These are phyloP conservation scores for Pachypeltis micranthus DNA, from an alignment of 1,140 invertebrate genomes.

Conservation along the genomic window DNA sequence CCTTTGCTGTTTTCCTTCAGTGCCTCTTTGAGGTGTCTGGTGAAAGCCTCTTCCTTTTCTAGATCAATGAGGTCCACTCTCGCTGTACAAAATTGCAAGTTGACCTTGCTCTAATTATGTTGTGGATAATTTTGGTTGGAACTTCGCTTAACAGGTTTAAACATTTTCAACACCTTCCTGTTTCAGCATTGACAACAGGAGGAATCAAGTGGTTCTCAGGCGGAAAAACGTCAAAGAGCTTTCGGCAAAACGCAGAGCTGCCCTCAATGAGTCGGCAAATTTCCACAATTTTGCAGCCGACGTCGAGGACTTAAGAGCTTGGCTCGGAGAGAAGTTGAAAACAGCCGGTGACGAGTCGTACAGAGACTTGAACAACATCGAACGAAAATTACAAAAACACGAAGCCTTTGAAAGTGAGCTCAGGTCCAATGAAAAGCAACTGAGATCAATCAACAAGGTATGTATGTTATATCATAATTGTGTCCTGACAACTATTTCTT, in stretches of 20 bases:
- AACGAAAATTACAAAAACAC: conserved; percentile 91
- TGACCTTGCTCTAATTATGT: too few relatives aligned
- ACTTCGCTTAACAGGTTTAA: too few relatives aligned
- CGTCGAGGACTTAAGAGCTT: conserved; percentile 72
- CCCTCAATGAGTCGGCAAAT: conserved; percentile 61
- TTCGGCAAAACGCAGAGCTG: conserved; percentile 55
- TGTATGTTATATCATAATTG: too few relatives aligned
- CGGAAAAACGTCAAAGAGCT: conserved; percentile 60
- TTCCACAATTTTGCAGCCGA: conserved; percentile 81
- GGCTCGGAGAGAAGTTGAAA: conserved; percentile 86
- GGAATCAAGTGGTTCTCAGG: conserved; percentile 60
- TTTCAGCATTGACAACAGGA: conserved; percentile 56
- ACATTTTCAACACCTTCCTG: conserved; percentile 17
- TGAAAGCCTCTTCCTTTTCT: too few relatives aligned
- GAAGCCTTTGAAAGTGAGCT: conserved; percentile 94
- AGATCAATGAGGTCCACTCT: too few relatives aligned
- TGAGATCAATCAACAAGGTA: conserved; percentile 69
- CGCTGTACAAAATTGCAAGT: too few relatives aligned
- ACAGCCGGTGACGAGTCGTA: conserved; percentile 88
- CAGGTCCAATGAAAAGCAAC: conserved; percentile 77
- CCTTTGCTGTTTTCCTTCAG: too few relatives aligned
- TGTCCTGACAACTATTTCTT: neutral
- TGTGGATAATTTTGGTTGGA: too few relatives aligned
- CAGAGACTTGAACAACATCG: conserved; percentile 79
- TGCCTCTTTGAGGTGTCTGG: too few relatives aligned